Conservation (phyloP, 2,888 invertebrate genomes). For the Hirtodrosophila cameraria region DNA sequence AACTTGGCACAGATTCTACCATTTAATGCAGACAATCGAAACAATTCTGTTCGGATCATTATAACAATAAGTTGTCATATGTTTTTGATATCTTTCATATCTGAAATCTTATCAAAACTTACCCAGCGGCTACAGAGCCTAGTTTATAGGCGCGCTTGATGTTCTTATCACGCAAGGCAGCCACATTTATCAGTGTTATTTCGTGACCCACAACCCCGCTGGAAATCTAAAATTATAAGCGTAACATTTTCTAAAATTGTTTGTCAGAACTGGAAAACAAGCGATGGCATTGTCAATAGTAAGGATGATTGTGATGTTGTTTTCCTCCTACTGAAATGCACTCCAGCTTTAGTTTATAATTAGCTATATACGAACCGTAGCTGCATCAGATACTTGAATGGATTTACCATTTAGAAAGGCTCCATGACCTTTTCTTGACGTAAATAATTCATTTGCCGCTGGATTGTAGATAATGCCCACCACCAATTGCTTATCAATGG, state of each 20-base stretch:
- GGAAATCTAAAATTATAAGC: slow-evolving; percentile 64
- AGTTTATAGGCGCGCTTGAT: slow-evolving; percentile 79
- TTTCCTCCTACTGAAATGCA: too few species aligned
- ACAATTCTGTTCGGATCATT: too few species aligned
- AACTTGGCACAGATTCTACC: too few species aligned
- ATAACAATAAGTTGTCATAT: too few species aligned
- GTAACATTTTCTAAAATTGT: too few species aligned
- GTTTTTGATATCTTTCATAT: too few species aligned
- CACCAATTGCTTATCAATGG: slow-evolving; percentile 85
- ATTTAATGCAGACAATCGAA: too few species aligned
- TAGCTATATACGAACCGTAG: slow-evolving; percentile 59
- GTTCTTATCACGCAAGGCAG: slow-evolving; percentile 73
- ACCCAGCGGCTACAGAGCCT: slow-evolving; percentile 79
- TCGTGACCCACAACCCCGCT: slow-evolving; percentile 77
- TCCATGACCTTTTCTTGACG: slow-evolving; percentile 89
- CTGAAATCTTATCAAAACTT: slow-evolving; percentile 13
- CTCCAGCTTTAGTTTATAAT: too few species aligned
- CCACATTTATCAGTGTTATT: slow-evolving; percentile 76
- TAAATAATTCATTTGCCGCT: slow-evolving; percentile 88
- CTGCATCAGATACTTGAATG: slow-evolving; percentile 83
- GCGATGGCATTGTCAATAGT: too few species aligned
- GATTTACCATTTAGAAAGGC: slow-evolving; percentile 89
- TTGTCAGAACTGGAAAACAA: too few species aligned
- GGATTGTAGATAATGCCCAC: slow-evolving; percentile 92
- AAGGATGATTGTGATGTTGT: too few species aligned